Evolutionary conservation across 2,888 invertebrate species (phyloP).

Genomic region (Brachypalpus laphriformis): DNA sequence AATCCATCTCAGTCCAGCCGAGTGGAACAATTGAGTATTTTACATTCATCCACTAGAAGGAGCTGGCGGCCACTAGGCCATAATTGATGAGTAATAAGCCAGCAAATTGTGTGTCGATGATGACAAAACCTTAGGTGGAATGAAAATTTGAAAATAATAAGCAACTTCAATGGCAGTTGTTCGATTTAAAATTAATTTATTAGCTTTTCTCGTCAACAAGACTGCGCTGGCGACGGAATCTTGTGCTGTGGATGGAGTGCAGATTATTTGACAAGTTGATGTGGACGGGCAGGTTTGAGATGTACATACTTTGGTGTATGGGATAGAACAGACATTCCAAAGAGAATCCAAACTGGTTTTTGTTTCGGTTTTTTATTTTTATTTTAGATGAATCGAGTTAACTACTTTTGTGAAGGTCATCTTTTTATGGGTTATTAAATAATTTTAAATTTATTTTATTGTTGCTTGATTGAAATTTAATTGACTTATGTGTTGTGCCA

Average conservation of each 20-base stretch:
- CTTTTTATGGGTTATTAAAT: not conserved
- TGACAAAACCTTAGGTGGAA: slow-evolving; percentile 40
- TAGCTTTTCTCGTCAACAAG: not conserved
- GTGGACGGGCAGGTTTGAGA: not conserved
- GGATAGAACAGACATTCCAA: not conserved
- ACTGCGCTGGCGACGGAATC: not conserved
- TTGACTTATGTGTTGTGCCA: too few species aligned
- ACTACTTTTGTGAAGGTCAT: slow-evolving; percentile 14
- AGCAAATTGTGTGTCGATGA: slow-evolving; percentile 36
- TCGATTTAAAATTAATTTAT: not conserved
- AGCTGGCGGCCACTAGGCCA: slow-evolving; percentile 15
- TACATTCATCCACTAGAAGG: not conserved
- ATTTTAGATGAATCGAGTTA: not conserved
- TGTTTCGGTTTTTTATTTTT: not conserved
- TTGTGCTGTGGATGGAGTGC: not conserved
- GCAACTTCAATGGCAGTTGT: slow-evolving; percentile 7
- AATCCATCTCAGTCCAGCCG: slow-evolving; percentile 31
- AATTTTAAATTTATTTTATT: not conserved
- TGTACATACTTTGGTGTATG: not conserved
- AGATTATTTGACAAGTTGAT: not conserved
- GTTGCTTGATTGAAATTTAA: too few species aligned
- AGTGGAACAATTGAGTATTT: slow-evolving; percentile 50
- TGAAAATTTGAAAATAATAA: not conserved
- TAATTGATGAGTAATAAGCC: slow-evolving; percentile 54
- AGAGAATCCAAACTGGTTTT: slow-evolving; percentile 11